A percentile compares a stretch with the other conserved stretches of the same genome.
These are phyloP conservation scores for Elegia similella DNA, from an alignment of 2,888 invertebrate species.

Conservation along the genomic window DNA sequence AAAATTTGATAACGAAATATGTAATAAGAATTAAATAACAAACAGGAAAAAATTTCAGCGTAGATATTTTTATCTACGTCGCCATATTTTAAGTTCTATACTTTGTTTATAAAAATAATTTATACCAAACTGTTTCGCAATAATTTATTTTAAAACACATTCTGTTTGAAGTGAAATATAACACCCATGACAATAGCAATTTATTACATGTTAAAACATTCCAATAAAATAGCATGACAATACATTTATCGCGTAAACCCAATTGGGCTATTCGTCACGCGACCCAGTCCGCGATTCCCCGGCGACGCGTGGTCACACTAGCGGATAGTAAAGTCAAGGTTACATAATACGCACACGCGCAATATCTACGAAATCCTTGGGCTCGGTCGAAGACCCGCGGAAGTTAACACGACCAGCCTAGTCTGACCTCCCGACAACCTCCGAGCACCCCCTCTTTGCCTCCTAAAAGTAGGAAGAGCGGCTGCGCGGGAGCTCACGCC, in stretches of 20 bases:
- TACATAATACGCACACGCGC: constrained; percentile 54
- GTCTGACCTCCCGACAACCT: constrained; percentile 46
- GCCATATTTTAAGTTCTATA: too few relatives aligned
- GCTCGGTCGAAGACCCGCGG: constrained; percentile 69
- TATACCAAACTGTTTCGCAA: neutral
- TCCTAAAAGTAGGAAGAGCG: neutral
- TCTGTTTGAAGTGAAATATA: neutral
- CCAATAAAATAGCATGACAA: constrained; percentile 1
- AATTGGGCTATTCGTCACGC: constrained; percentile 10
- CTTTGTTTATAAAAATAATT: too few relatives aligned
- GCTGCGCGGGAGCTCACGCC: constrained; percentile 7
- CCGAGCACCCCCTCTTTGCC: constrained; percentile 35
- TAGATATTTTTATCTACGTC: too few relatives aligned
- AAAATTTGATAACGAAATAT: too few relatives aligned
- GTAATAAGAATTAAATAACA: too few relatives aligned
- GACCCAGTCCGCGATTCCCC: constrained; percentile 30
- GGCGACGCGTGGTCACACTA: constrained; percentile 44
- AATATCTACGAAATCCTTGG: constrained; percentile 69
- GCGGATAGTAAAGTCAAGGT: constrained; percentile 71
- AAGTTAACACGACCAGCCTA: constrained; percentile 55
- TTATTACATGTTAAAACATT: constrained; percentile 3
- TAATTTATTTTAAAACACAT: neutral
- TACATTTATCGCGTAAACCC: constrained; percentile 5
- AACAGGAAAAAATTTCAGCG: too few relatives aligned
- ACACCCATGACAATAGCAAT: neutral